Conservation (phyloP, 2,797 vertebrate species). For the Pipistrellus nathusii region DNA sequence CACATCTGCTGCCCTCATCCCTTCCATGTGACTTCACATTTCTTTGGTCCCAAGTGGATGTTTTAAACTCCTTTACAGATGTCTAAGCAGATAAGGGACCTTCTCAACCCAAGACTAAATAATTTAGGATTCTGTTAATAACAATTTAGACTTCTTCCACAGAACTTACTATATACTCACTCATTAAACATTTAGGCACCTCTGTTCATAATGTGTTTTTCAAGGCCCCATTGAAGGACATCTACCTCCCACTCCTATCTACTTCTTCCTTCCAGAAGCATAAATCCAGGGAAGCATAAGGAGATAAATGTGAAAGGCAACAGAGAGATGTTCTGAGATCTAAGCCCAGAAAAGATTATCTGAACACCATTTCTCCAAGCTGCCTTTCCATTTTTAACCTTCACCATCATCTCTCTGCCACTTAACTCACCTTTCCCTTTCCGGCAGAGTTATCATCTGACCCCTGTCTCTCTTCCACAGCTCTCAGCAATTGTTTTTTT, state of each 20-base stretch:
- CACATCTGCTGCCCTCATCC: slow-evolving; percentile 84
- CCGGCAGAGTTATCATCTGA: background rate
- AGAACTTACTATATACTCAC: slow-evolving; percentile 85
- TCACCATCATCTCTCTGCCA: background rate
- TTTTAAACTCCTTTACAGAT: slow-evolving; percentile 89
- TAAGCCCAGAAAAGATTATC: background rate
- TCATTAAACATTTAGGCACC: slow-evolving; percentile 89
- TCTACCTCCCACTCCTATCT: slow-evolving; percentile 92
- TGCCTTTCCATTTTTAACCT: background rate
- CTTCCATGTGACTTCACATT: slow-evolving; percentile 90
- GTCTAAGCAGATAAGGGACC: slow-evolving; percentile 65
- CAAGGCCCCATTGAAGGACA: slow-evolving; percentile 90
- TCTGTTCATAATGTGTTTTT: slow-evolving; percentile 89
- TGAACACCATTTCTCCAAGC: background rate
- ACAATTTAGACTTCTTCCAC: background rate
- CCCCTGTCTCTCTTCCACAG: background rate
- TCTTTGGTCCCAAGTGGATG: slow-evolving; percentile 91
- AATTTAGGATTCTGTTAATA: background rate
- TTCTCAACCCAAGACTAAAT: slow-evolving; percentile 65
- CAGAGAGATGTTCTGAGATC: background rate
- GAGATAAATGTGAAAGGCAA: background rate
- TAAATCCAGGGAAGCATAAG: slow-evolving; percentile 87
- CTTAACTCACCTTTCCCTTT: slow-evolving; percentile 6
- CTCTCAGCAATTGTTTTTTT: background rate
- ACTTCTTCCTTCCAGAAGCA: slow-evolving; percentile 93